Conservation (phyloP, 2,113 vertebrate genomes). For the Chamaetylas fuelleborni region DNA sequence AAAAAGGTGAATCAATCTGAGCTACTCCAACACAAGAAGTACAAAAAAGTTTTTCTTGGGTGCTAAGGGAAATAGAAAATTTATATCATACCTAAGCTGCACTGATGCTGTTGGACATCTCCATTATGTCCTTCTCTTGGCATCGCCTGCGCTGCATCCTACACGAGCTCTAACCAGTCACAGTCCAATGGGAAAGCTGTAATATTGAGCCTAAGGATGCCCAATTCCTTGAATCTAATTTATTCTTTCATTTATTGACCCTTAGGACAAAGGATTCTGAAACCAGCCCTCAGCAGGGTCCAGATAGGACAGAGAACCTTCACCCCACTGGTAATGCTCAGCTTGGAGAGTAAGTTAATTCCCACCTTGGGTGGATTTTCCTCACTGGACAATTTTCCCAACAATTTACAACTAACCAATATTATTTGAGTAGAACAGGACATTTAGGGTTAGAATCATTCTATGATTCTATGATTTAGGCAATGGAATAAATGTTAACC, state of each 20-base stretch:
- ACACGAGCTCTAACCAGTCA: background rate
- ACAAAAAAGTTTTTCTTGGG: background rate
- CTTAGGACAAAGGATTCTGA: conserved; percentile 66
- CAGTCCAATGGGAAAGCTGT: background rate
- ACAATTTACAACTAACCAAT: background rate
- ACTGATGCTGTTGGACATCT: background rate
- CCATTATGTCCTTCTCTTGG: background rate
- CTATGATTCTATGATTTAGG: background rate
- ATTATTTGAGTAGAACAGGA: background rate
- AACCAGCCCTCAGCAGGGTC: conserved; percentile 65
- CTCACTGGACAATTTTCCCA: background rate
- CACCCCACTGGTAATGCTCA: conserved; percentile 20
- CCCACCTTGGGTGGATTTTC: background rate
- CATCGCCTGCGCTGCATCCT: background rate
- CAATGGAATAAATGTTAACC: conserved; percentile 49
- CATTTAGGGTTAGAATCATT: background rate
- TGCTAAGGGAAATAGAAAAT: background rate
- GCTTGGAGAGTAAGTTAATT: conserved; percentile 72
- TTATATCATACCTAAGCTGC: background rate
- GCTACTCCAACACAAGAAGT: background rate
- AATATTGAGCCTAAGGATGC: background rate
- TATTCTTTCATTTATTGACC: background rate
- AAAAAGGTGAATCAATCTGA: background rate
- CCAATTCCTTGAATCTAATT: background rate
- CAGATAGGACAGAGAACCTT: conserved; percentile 61